These are phyloP conservation scores for Vanessa cardui DNA, from an alignment of 2,888 invertebrate genomes.

Conservation along the genomic window DNA sequence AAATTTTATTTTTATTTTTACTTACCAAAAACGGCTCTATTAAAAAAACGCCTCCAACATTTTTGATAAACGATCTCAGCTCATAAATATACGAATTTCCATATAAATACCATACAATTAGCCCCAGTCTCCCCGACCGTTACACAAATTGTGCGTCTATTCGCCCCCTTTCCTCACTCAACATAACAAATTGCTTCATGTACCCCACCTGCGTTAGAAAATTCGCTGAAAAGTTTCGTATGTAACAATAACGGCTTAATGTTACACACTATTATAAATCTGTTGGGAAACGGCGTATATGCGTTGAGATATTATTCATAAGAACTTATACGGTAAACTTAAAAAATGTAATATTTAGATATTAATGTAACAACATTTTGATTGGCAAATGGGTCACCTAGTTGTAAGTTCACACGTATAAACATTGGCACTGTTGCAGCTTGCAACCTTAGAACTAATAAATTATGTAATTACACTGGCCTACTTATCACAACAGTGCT, in stretches of 20 bases:
- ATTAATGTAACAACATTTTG: too few species aligned
- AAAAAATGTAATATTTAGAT: too few species aligned
- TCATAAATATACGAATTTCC: constrained; percentile 46
- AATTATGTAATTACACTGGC: too few species aligned
- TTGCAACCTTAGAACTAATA: too few species aligned
- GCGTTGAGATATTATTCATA: not conserved
- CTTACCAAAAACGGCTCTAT: constrained; percentile 22
- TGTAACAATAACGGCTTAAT: constrained; percentile 45
- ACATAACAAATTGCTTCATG: constrained; percentile 50
- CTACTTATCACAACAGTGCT: not conserved
- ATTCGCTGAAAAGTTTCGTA: constrained; percentile 42
- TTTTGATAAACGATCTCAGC: constrained; percentile 44
- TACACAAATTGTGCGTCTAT: constrained; percentile 44
- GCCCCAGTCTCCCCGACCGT: constrained; percentile 42
- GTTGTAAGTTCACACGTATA: too few species aligned
- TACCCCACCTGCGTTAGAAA: constrained; percentile 48
- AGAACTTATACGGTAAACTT: not conserved
- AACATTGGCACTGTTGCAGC: too few species aligned
- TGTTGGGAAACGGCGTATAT: not conserved
- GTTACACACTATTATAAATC: constrained; percentile 28
- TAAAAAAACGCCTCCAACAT: constrained; percentile 28
- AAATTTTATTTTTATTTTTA: constrained; percentile 23
- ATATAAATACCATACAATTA: constrained; percentile 49
- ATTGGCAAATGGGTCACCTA: too few species aligned
- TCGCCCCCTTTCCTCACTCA: constrained; percentile 45